phyloP scores from a whole-genome alignment of 2,797 vertebrate species.

The Characodon lateralis region DNA sequence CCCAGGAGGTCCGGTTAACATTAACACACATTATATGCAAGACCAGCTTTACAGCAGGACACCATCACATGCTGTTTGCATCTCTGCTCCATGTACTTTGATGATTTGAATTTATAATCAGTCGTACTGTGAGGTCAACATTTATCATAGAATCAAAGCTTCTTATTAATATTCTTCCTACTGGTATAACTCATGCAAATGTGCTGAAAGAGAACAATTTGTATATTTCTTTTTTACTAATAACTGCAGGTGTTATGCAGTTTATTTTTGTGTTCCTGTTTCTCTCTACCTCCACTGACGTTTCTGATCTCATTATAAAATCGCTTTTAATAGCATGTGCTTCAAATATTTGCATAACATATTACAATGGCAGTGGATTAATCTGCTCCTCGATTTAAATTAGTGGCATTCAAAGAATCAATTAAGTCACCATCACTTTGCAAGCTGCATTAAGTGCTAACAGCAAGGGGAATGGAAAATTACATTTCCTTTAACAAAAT shows the following conservation, averaged over 20 bases:
- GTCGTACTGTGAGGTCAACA: slow-evolving; percentile 9
- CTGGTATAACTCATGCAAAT: slow-evolving; percentile 2
- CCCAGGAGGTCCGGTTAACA: slow-evolving; percentile 75
- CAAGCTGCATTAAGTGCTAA: slow-evolving; percentile 68
- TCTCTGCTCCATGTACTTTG: slow-evolving; percentile 50
- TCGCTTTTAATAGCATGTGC: slow-evolving; percentile 52
- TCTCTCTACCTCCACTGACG: slow-evolving; percentile 2
- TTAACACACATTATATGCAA: slow-evolving; percentile 75
- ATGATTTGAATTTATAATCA: slow-evolving; percentile 58
- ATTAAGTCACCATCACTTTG: slow-evolving; percentile 74
- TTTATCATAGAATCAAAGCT: slow-evolving; percentile 13
- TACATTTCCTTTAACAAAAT: slow-evolving; percentile 69
- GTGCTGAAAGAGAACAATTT: slow-evolving; percentile 5
- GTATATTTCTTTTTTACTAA: not conserved
- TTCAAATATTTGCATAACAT: slow-evolving; percentile 70
- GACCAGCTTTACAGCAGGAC: slow-evolving; percentile 71
- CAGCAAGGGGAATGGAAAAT: slow-evolving; percentile 64
- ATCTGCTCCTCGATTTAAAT: slow-evolving; percentile 71
- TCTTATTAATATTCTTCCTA: slow-evolving; percentile 24
- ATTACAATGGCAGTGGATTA: slow-evolving; percentile 55
- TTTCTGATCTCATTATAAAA: slow-evolving; percentile 44
- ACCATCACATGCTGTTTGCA: slow-evolving; percentile 64
- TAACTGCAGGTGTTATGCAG: not conserved
- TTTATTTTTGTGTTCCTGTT: slow-evolving; percentile 4
- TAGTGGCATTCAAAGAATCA: slow-evolving; percentile 63